A percentile compares a stretch with the other conserved stretches of the same genome.
Evolutionary conservation across 2,113 vertebrate species (phyloP).

Genomic region (Pyxicephalus adspersus): DNA sequence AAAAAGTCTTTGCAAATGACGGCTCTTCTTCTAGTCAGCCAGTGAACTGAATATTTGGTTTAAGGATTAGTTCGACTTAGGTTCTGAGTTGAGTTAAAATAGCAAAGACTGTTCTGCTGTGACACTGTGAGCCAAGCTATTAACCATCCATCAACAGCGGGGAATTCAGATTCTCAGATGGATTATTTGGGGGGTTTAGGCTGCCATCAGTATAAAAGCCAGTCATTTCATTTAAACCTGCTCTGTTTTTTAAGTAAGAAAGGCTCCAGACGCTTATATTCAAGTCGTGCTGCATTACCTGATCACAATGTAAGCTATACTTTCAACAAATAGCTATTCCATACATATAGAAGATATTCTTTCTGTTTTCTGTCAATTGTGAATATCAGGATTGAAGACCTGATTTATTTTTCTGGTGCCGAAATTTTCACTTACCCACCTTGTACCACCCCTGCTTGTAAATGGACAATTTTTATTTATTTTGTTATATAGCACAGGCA

Average conservation of each 20-base stretch:
- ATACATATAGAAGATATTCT: too few relatives aligned
- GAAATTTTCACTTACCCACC: too few relatives aligned
- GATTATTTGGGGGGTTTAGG: neutral
- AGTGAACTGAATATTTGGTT: slow-evolving; percentile 34
- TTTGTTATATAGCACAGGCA: too few relatives aligned
- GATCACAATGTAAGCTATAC: too few relatives aligned
- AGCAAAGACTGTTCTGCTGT: slow-evolving; percentile 19
- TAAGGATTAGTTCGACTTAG: slow-evolving; percentile 31
- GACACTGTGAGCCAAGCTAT: slow-evolving; percentile 1
- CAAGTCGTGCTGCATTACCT: too few relatives aligned
- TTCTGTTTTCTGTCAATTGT: too few relatives aligned
- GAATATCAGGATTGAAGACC: too few relatives aligned
- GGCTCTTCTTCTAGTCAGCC: neutral
- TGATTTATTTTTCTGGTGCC: too few relatives aligned
- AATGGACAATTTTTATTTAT: too few relatives aligned
- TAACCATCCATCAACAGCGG: slow-evolving; percentile 23
- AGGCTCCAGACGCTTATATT: too few relatives aligned
- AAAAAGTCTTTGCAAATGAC: slow-evolving; percentile 10
- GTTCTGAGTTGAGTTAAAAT: slow-evolving; percentile 36
- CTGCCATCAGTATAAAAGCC: neutral
- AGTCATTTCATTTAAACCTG: neutral
- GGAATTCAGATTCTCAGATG: slow-evolving; percentile 18
- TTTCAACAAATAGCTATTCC: too few relatives aligned
- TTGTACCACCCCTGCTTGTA: too few relatives aligned
- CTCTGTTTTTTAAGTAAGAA: neutral